phyloP scores from a whole-genome alignment of 2,113 vertebrate species.

The Patagioenas fasciata region DNA sequence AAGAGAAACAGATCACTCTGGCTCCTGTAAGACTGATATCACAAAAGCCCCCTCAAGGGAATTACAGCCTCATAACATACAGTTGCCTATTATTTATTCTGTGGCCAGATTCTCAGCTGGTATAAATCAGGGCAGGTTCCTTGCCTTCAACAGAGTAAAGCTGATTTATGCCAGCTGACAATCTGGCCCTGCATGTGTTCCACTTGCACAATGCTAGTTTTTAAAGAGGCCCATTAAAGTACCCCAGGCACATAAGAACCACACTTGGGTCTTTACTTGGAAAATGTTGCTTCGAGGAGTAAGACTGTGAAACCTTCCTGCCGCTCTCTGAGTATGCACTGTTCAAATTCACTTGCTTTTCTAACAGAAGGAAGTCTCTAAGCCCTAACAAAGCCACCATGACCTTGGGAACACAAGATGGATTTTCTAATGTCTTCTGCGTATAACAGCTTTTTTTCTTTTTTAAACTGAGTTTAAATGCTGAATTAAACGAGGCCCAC shows the following conservation, averaged over 20 bases:
- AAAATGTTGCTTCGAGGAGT: neutral
- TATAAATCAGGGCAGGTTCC: conserved; percentile 62
- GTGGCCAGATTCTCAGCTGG: conserved; percentile 53
- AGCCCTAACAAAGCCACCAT: neutral
- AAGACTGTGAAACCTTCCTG: neutral
- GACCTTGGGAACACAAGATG: neutral
- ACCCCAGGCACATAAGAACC: neutral
- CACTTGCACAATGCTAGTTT: conserved; percentile 49
- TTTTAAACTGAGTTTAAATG: neutral
- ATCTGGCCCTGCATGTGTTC: neutral
- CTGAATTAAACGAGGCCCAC: neutral
- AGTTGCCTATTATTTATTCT: conserved; percentile 44
- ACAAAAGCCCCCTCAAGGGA: neutral
- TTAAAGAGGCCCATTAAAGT: conserved; percentile 37
- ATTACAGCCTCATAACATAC: conserved; percentile 50
- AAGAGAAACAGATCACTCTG: conserved; percentile 3
- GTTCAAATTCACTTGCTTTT: neutral
- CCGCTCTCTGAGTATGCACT: neutral
- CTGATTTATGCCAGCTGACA: conserved; percentile 69
- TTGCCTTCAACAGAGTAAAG: conserved; percentile 29
- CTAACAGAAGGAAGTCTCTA: neutral
- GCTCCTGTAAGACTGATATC: conserved; percentile 21
- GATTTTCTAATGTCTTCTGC: neutral
- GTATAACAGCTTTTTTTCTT: neutral
- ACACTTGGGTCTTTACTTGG: neutral